These are phyloP conservation scores for Heliconius ismenius DNA, from an alignment of 2,888 invertebrate genomes.

Conservation along the genomic window DNA sequence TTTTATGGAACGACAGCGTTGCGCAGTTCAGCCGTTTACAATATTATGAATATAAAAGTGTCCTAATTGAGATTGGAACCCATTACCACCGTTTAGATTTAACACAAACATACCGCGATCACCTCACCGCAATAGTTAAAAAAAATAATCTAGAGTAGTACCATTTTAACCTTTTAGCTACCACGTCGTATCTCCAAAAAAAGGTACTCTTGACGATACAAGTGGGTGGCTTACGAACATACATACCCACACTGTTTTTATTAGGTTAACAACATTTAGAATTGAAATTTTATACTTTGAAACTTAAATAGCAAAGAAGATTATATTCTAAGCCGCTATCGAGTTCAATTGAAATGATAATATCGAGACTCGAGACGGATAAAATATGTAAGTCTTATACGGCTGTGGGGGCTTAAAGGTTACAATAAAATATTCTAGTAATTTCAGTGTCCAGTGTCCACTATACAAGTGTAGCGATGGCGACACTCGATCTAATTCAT, in stretches of 20 bases:
- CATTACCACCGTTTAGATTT: neutral
- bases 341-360: neutral
- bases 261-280: neutral
- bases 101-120: neutral
- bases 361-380: slow-evolving; percentile 1
- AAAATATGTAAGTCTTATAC: slow-evolving; percentile 2
- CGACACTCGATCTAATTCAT: slow-evolving; percentile 32
- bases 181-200: neutral
- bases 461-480: neutral
- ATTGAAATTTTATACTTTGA: neutral
- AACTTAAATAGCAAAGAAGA: neutral
- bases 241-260: neutral
- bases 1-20: neutral
- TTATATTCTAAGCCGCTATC: neutral
- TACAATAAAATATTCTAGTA: slow-evolving; percentile 8
- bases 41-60: neutral
- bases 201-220: neutral
- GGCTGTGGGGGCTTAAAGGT: neutral
- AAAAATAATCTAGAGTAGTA: neutral
- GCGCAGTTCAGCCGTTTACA: neutral
- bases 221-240: neutral
- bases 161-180: neutral
- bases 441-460: slow-evolving; percentile 4
- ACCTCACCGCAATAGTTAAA: neutral
- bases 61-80: neutral